Base-by-base conservation (phyloP, 64 coral and sea anemone genomes). In the Pocillopora damicornis region DNA sequence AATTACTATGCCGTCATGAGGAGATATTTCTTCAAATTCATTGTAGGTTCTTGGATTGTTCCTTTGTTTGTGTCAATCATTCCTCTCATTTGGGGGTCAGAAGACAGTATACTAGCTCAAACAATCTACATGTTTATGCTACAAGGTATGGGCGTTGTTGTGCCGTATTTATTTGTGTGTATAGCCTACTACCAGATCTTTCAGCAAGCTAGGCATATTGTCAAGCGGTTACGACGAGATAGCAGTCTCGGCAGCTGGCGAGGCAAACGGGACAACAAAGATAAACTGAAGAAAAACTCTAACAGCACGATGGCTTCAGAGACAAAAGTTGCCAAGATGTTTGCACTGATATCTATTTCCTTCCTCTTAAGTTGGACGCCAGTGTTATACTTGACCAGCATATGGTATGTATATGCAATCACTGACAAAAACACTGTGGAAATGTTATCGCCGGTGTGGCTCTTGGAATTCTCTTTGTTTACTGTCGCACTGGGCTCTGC, bases 281-380 rank as follows among this genome's bases (percentile, higher is more conserved):
- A 90, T 15, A 13, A 67, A 42, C 57, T 63, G 9, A 60, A 14
- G 81, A 83, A 71, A 71, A 38, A 38, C 11, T 76, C 75, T 14
- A 68, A 83, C 9, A 38, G 51, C 11, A 30, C 30, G 30, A 12
- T 59, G 60, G 78, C 80, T 58, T 88, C 91, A 1, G 91, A 93
- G 76, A 61, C 77, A 69, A 93, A 93, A 82, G 86, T 93, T 18
- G 78, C 86, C 35, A 42, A 81, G 58, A 89, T 81, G 11, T 93
- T 93, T 71, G 72, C 79, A 0, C 16, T 93, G 4, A 88, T 93
- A 15, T 78, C 91, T 9, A 15, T 88, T 18, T 86, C 88, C 0
- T 93, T 93, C 22, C 88, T 93, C 12, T 71, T 80, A n/a, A 93
- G 91, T 76, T 93, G 91, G 91, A 20, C 89, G 35, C 91, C 91